Evolutionary conservation across 1,140 invertebrate genomes (phyloP).

Genomic region (Zaprionus africanus): DNA sequence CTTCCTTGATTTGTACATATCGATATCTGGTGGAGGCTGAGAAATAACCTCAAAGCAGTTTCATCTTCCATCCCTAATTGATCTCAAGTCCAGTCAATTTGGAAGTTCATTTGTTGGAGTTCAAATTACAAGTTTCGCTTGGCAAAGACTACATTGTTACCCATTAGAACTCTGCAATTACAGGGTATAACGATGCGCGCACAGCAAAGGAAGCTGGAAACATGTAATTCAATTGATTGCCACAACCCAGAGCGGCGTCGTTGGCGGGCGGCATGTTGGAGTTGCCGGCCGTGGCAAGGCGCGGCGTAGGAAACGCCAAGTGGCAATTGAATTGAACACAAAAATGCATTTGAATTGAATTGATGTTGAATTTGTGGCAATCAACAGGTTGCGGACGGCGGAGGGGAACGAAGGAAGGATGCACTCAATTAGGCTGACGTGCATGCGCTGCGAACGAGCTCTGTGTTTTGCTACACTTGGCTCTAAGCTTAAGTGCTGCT

Average conservation of each 20-base stretch:
- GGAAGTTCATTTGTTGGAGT: too few relatives aligned
- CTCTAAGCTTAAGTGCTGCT: slow-evolving; percentile 48
- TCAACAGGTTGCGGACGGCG: slow-evolving; percentile 66
- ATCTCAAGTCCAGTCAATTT: neutral
- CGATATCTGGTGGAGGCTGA: neutral
- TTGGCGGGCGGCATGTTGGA: slow-evolving; percentile 29
- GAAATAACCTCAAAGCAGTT: neutral
- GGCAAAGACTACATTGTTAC: neutral
- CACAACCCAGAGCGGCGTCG: slow-evolving; percentile 32
- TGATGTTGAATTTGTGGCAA: slow-evolving; percentile 59
- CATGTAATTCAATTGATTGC: slow-evolving; percentile 81
- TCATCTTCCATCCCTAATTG: neutral
- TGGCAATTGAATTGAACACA: slow-evolving; percentile 70
- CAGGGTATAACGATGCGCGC: slow-evolving; percentile 62
- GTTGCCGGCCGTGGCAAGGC: slow-evolving; percentile 14
- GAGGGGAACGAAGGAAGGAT: neutral
- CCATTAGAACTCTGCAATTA: neutral
- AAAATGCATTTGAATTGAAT: slow-evolving; percentile 72
- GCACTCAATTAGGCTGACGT: slow-evolving; percentile 22
- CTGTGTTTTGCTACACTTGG: slow-evolving; percentile 20
- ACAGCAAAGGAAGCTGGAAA: slow-evolving; percentile 64
- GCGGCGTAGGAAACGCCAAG: slow-evolving; percentile 14
- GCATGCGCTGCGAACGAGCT: slow-evolving; percentile 8
- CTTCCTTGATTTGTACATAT: neutral
- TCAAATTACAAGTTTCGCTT: neutral